Evolutionary conservation across 2,113 vertebrate species (phyloP), one percentile per base, ranked within the genome.

Genomic region (Raphicerus campestris): DNA sequence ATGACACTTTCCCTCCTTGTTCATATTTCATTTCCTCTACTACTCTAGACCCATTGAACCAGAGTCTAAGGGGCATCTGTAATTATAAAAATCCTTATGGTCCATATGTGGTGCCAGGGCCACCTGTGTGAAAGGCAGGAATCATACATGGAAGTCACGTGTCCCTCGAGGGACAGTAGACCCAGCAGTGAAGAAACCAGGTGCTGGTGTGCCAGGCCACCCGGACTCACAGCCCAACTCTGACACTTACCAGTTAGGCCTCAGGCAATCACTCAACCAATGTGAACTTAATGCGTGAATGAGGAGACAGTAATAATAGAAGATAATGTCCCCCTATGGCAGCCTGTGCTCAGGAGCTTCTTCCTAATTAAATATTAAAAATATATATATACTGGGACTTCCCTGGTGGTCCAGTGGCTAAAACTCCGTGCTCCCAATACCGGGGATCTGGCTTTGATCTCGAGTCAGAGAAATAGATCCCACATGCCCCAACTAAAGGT

Each of bases 161-260:
- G 49, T 92, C 19, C 55, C 75, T 83, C 47, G 20, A 81, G 26
- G 86, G 22, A 19, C 20, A 63, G 26, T 32, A 83, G 86, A 14
- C 42, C 61, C 4, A 47, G 45, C 24, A 49, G 94, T 97, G 95
- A 86, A 93, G 78, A 45, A 66, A 0, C 51, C 35, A 55, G 96
- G 70, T 39, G 3, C 35, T 58, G 84, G 73, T 70, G 61, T 66
- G 30, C 75, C 47, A 93, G 91, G 81, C 96, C 96, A 86, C 94
- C 87, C 96, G 82, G 53, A 87, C 92, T 96, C 88, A 92, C 26
- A 83, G 94, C 88, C n/a, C 93, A 61, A 42, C 91, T 97, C 93
- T 86, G 70, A 45, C 42, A 56, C 45, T 83, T 93, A 53, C 7
- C 83, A 61, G 9, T 32, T 91, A 77, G 19, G 53, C 16, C 93